Base-by-base conservation (phyloP, 2,888 invertebrate genomes). In the Ochlodes sylvanus region DNA sequence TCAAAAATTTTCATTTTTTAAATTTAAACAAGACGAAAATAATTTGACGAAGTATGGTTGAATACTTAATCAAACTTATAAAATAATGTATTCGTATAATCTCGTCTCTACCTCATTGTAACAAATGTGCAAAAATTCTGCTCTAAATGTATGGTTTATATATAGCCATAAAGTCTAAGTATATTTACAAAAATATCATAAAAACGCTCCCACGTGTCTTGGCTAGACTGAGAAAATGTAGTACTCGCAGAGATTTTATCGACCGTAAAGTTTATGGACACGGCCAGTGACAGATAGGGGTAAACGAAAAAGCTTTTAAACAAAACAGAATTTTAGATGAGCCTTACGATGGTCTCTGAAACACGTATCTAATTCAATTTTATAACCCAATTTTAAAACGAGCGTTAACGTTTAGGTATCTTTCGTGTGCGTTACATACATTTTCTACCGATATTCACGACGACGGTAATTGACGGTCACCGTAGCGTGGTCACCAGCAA, bases 271-370 rank as follows among this genome's bases (percentile, higher is more conserved):
- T 61, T 50, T 61, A 50, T 50, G 50, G 50, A 17, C 34, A 34
- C 7, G 19, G 19, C 10, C 15, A 17, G 12, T 34, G 34, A 61
- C 34, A 61, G 61, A 61, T 60, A 60, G 41, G 41, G 47, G 32
- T 47, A 47, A 50, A 61, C 27, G 19, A 15, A 61, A 61, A 61
- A 61, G 47, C 61, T 61, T 60, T 60, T 27, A 60, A 60, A 47
- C 27, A 9, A 32, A 60, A 60, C 17, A n/a, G 15, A 56, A 56
- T 17, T 17, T 15, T 15, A 27, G 38, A 38, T 52, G 9, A 21
- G 38, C 56, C 9, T n/a, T 12, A 38, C 32, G 38, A 21, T 52
- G 14, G 38, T 38, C 38, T 38, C 52, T 5, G 52, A 21, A 52
- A 52, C 21, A 52, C 19, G 52, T 21, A 21, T 6, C 52, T 21